These are phyloP conservation scores for Astyanax mexicanus DNA, from an alignment of 2,797 vertebrate species.

Conservation along the genomic window DNA sequence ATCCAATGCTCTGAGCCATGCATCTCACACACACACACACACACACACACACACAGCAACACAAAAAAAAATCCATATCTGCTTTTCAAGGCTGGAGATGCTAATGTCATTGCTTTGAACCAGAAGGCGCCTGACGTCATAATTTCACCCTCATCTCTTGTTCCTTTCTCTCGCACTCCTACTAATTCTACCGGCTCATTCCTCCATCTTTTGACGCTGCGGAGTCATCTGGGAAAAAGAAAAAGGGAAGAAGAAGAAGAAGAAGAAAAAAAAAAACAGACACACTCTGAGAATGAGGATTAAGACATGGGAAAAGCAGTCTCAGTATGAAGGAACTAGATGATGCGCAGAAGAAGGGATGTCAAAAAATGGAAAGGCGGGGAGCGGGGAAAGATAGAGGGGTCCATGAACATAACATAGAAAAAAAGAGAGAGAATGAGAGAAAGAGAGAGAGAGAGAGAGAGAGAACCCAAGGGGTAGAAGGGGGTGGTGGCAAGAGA, in stretches of 20 bases:
- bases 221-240: slow-evolving; percentile 25
- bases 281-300: slow-evolving; percentile 51
- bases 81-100: slow-evolving; percentile 50
- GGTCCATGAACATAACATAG: not conserved
- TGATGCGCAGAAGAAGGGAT: not conserved
- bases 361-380: not conserved
- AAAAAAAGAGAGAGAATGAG: slow-evolving; percentile 19
- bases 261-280: slow-evolving; percentile 57
- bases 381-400: not conserved
- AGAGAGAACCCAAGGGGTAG: not conserved
- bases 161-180: slow-evolving; percentile 16
- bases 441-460: slow-evolving; percentile 5
- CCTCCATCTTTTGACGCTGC: slow-evolving; percentile 40
- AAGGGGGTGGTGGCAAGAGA: not conserved
- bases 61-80: slow-evolving; percentile 52
- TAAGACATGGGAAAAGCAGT: slow-evolving; percentile 35
- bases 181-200: slow-evolving; percentile 37
- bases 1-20: slow-evolving; percentile 25
- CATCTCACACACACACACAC: slow-evolving; percentile 13
- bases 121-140: slow-evolving; percentile 57
- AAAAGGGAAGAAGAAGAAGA: slow-evolving; percentile 42
- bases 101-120: slow-evolving; percentile 59
- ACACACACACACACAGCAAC: slow-evolving; percentile 5
- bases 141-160: slow-evolving; percentile 46
- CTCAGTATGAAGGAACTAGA: slow-evolving; percentile 36